phyloP scores from a whole-genome alignment of 2,888 invertebrate genomes.

The Nomada goodeniana region DNA sequence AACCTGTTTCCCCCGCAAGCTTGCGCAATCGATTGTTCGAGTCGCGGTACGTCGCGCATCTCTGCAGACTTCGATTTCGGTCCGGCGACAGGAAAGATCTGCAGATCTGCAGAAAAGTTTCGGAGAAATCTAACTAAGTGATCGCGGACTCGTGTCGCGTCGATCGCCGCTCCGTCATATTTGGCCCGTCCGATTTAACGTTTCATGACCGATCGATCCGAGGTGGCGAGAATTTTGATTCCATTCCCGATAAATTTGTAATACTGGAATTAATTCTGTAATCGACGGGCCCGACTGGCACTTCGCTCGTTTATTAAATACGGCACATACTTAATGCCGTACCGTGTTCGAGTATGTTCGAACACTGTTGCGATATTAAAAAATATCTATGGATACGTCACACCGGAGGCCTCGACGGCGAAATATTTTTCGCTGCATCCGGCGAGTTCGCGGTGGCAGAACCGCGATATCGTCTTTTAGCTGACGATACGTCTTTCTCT shows the following conservation, averaged over 20 bases:
- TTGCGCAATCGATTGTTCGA: constrained; percentile 42
- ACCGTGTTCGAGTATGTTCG: no score
- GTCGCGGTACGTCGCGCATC: not conserved
- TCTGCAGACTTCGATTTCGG: not conserved
- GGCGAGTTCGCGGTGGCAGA: not conserved
- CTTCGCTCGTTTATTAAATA: no score
- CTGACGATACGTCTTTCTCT: constrained; percentile 43
- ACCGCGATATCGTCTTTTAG: constrained; percentile 37
- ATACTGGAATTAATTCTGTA: no score
- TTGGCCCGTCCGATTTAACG: no score
- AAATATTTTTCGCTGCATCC: constrained; percentile 13
- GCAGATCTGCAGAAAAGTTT: not conserved
- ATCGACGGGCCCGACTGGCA: no score
- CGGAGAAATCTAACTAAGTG: no score
- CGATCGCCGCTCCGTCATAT: no score
- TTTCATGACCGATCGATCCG: no score
- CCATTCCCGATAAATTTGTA: no score
- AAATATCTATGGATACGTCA: not conserved
- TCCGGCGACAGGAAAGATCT: not conserved
- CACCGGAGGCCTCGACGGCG: not conserved
- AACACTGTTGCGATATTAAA: not conserved
- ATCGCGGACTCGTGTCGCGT: no score
- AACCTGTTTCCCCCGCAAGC: constrained; percentile 5
- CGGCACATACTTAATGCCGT: no score
- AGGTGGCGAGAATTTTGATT: no score